These are phyloP conservation scores for Montipora cactus DNA, from an alignment of 64 coral and sea anemone genomes.

Conservation along the genomic window DNA sequence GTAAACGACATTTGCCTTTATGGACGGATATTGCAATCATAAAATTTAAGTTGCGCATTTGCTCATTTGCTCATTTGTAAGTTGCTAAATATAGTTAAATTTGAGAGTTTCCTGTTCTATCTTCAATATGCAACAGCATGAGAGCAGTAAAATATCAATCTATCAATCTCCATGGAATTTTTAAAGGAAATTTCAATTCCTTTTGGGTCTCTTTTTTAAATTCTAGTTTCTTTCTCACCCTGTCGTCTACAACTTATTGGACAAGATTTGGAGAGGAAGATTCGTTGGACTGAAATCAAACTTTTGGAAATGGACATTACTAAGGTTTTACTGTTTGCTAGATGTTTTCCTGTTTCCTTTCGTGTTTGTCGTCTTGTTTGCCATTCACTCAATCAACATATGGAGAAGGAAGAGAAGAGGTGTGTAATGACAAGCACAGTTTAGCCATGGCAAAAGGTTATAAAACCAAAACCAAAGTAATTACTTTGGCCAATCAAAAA, in stretches of 20 bases:
- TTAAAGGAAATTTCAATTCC: background rate
- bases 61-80: no score
- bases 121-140: no score
- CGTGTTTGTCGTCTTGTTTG: conserved; percentile 4
- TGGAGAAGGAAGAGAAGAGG: conserved; percentile 25
- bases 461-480: no score
- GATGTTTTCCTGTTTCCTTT: conserved; percentile 44
- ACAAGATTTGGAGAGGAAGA: conserved; percentile 46
- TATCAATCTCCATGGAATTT: no score
- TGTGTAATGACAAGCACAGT: background rate
- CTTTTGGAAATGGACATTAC: conserved; percentile 34
- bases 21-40: no score
- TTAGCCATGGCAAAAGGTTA: background rate
- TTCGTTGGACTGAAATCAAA: conserved; percentile 24
- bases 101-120: no score
- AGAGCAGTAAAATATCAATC: no score
- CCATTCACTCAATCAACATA: conserved; percentile 14
- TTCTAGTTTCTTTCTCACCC: conserved; percentile 40
- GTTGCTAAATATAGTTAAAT: no score
- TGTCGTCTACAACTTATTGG: conserved; percentile 33
- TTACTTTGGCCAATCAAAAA: no score
- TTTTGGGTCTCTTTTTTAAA: background rate
- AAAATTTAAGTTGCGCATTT: no score
- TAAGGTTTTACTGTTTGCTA: background rate
- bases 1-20: no score